Base-by-base conservation (phyloP, 2,113 vertebrate species). In the Hiodon tergisus region DNA sequence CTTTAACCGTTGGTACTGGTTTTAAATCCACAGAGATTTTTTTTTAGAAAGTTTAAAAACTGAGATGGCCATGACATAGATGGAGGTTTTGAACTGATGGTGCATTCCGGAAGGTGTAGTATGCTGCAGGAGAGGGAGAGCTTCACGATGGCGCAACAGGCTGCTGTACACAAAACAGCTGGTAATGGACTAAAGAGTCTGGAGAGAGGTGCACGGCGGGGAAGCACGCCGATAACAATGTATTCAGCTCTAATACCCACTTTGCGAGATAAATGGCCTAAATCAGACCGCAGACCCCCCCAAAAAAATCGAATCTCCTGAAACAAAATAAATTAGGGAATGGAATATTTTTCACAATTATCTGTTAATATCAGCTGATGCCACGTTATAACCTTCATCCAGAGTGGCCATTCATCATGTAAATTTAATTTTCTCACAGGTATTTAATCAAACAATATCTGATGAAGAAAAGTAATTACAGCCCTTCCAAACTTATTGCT, bases 401-500 rank as follows among this genome's bases (percentile, higher is more conserved):
- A 81, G 88, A 82, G 80, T 74, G 81, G 75, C 88, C 92, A 95
- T 95, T 94, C 90, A 95, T 95, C 95, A 96, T 85, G 74, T 88
- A 93, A 93, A 96, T 94, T 93, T 91, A 93, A 94, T 95, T 95
- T 93, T 90, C 90, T 90, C 85, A 87, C 88, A 93, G 92, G 93
- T 94, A 93, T 94, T 96, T 95, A 94, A 95, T 95, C 94, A 95
- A 91, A 88, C 81, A 77, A 84, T 95, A 94, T 95, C 93, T 93
- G 92, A 95, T 94, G 91, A 80, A 82, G 85, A 73, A 89, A 93
- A 91, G 94, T 95, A 95, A 96, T 95, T 95, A 95, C 92, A 79
- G 85, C 85, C 80, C 83, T 86, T 88, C 86, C 86, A 87, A 92
- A 93, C 89, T 83, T 86, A 79, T 75, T 85, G 80, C 79, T 81